phyloP scores from a whole-genome alignment of 2,888 invertebrate species.

The Trichogramma evanescens region DNA sequence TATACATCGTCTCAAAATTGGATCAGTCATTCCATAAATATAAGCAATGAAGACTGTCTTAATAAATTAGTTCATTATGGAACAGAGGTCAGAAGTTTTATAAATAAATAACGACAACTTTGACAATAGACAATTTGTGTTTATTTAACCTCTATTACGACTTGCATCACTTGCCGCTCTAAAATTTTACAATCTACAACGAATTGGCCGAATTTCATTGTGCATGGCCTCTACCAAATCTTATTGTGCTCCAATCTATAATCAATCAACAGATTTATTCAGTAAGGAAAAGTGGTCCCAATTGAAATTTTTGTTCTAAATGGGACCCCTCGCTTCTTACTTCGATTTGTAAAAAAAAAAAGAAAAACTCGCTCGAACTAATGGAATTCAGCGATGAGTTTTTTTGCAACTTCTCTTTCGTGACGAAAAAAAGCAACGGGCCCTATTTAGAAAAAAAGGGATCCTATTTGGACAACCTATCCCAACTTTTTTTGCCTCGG shows the following conservation, averaged over 20 bases:
- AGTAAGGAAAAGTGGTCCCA: not conserved
- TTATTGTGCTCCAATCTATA: slow-evolving; percentile 44
- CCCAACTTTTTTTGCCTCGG: not conserved
- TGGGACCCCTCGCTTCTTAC: too few species aligned
- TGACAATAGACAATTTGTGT: slow-evolving; percentile 47
- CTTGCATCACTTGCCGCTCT: slow-evolving; percentile 42
- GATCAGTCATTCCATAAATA: too few species aligned
- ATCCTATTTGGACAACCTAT: slow-evolving; percentile 3
- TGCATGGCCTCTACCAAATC: slow-evolving; percentile 46
- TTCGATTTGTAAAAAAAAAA: too few species aligned
- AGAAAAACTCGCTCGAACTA: too few species aligned
- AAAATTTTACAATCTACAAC: slow-evolving; percentile 46
- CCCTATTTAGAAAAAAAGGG: slow-evolving; percentile 1
- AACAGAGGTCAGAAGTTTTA: too few species aligned
- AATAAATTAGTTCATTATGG: too few species aligned
- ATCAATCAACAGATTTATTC: slow-evolving; percentile 28
- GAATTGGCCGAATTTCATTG: slow-evolving; percentile 46
- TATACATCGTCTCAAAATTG: too few species aligned
- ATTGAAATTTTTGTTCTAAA: slow-evolving; percentile 9
- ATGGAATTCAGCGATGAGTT: too few species aligned
- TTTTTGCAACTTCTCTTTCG: slow-evolving; percentile 1
- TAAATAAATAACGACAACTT: slow-evolving; percentile 24
- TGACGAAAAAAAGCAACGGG: not conserved
- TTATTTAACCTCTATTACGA: slow-evolving; percentile 39
- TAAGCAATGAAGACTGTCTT: too few species aligned